Evolutionary conservation across 2,113 vertebrate genomes (phyloP), one percentile per base, ranked within the genome.

Genomic region (Chaetorhynchus papuensis): DNA sequence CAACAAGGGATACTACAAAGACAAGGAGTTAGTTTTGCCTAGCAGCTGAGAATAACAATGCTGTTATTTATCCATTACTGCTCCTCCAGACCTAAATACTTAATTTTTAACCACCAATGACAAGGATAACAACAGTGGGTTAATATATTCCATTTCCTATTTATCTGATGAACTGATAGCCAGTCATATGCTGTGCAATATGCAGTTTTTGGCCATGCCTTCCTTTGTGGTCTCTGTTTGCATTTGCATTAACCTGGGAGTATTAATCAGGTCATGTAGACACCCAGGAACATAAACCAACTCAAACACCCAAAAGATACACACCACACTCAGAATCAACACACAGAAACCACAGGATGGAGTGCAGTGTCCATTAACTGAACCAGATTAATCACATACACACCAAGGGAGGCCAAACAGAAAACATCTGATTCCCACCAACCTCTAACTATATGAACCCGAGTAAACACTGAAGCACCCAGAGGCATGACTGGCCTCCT

Each of bases 201-300:
- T 8, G 37, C 60, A 71, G 26, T 6, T 92, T 92, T 92, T 83
- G 63, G 75, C 81, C 65, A 60, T 63, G 70, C 63, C 39, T 93
- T 86, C 69, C 44, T 80, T 75, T 89, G 64, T 75, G 87, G 81
- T 78, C 56, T 87, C 69, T 89, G 70, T 95, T 94, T 95, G 86
- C 74, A 71, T 91, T 91, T 92, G 57, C 56, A 78, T 94, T 87
- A 94, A 94, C 81, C 81, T 93, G 72, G 60, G 81, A 85, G 41
- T 72, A 93, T 91, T 95, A 94, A 94, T 53, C 74, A 91, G 94
- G 83, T 89, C 93, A 35, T 50, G 83, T n/a, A 94, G 95, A 91
- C 87, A 91, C 80, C 91, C 87, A 94, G 89, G 72, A 91, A 87
- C 65, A 75, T 71, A 94, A 96, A 95, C 60, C 91, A 87, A 76